Evolutionary conservation across 2,797 vertebrate species (phyloP).

Genomic region (Sphenopsis melanotis): DNA sequence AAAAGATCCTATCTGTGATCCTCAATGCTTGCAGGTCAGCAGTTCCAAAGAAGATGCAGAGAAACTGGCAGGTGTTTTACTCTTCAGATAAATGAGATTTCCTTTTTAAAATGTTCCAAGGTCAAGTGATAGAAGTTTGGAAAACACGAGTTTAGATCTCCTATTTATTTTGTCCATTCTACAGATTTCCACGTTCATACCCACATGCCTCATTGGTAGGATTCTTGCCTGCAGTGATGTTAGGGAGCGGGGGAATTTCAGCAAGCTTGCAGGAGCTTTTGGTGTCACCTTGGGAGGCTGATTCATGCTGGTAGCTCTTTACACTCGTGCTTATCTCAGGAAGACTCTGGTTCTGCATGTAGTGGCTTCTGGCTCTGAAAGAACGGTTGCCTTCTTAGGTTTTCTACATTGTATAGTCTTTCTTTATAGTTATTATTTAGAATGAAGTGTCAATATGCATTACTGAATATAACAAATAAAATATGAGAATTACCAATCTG

Average conservation of each 20-base stretch:
- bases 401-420: not conserved
- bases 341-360: not conserved
- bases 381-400: not conserved
- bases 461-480: not conserved
- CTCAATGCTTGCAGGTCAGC: not conserved
- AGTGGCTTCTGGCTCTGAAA: not conserved
- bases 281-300: not conserved
- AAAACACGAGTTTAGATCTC: not conserved
- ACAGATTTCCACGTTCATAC: not conserved
- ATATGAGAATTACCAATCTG: not conserved
- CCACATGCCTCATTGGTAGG: not conserved
- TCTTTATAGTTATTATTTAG: not conserved
- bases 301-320: not conserved
- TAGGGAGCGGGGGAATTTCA: not conserved
- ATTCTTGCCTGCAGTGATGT: not conserved
- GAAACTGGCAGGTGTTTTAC: not conserved
- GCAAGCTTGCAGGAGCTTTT: not conserved
- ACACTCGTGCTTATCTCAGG: fast-evolving
- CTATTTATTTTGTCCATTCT: not conserved
- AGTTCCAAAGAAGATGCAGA: not conserved
- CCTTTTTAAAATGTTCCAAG: not conserved
- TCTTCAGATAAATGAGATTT: not conserved
- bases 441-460: not conserved
- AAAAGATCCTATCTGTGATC: not conserved
- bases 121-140: not conserved